Evolutionary conservation across 2,888 invertebrate species (phyloP).

Genomic region (Nephrotoma flavescens): DNA sequence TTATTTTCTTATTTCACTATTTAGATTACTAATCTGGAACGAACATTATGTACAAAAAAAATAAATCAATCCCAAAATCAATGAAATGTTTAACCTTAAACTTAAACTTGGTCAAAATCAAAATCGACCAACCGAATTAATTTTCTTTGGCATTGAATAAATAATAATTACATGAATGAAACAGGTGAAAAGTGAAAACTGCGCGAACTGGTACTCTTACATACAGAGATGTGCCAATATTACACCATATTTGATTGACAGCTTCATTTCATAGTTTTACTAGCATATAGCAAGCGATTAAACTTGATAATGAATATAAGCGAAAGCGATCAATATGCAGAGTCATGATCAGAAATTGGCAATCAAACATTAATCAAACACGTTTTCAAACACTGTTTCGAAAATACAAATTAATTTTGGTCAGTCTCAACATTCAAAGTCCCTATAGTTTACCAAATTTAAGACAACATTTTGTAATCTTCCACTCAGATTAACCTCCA

Average conservation of each 20-base stretch:
- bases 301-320: background rate
- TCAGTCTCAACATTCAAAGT: too few species aligned
- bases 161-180: background rate
- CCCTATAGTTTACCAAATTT: too few species aligned
- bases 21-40: background rate
- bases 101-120: background rate
- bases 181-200: background rate
- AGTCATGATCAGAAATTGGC: too few species aligned
- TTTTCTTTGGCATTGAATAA: background rate
- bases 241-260: background rate
- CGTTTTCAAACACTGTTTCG: too few species aligned
- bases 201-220: background rate
- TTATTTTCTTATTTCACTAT: background rate
- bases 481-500: too few species aligned
- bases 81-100: background rate
- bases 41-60: background rate
- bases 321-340: background rate
- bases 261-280: background rate
- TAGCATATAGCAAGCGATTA: background rate
- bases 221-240: background rate
- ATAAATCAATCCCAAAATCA: background rate
- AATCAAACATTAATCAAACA: too few species aligned
- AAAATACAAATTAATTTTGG: too few species aligned
- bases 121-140: background rate
- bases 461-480: too few species aligned